phyloP scores from a whole-genome alignment of 2,797 vertebrate genomes.

The Parambassis ranga region DNA sequence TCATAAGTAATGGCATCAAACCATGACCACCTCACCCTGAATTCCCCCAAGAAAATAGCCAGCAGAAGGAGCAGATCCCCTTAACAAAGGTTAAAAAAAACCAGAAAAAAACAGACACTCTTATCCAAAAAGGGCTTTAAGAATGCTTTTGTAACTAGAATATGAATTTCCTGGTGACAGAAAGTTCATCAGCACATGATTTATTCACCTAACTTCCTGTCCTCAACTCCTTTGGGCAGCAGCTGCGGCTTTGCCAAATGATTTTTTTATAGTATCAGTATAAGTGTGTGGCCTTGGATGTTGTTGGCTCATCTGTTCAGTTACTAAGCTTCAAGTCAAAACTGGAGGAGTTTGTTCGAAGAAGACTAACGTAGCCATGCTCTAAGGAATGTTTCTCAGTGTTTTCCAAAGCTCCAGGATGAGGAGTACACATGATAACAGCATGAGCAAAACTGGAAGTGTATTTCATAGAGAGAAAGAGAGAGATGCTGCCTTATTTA shows the following conservation, averaged over 20 bases:
- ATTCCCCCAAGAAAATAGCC: constrained; percentile 64
- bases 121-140: constrained; percentile 62
- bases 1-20: constrained; percentile 65
- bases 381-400: constrained; percentile 68
- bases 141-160: constrained; percentile 54
- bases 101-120: constrained; percentile 36
- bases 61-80: constrained; percentile 63
- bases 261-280: constrained; percentile 10
- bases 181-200: constrained; percentile 34
- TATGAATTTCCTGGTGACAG: constrained; percentile 40
- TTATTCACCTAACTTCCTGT: constrained; percentile 35
- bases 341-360: constrained; percentile 25
- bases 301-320: constrained; percentile 10
- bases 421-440: constrained; percentile 11
- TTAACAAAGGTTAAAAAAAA: constrained; percentile 28
- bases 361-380: constrained; percentile 37
- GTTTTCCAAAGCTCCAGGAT: constrained; percentile 39
- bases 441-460: constrained; percentile 29
- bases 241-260: constrained; percentile 49
- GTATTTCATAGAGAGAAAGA: constrained; percentile 23
- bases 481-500: constrained; percentile 47
- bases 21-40: constrained; percentile 71
- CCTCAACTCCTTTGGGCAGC: constrained; percentile 49
- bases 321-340: constrained; percentile 40
- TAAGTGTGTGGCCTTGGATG: constrained; percentile 1